Evolutionary conservation across 1,140 invertebrate genomes (phyloP).

Genomic region (Glossosoma conforme): DNA sequence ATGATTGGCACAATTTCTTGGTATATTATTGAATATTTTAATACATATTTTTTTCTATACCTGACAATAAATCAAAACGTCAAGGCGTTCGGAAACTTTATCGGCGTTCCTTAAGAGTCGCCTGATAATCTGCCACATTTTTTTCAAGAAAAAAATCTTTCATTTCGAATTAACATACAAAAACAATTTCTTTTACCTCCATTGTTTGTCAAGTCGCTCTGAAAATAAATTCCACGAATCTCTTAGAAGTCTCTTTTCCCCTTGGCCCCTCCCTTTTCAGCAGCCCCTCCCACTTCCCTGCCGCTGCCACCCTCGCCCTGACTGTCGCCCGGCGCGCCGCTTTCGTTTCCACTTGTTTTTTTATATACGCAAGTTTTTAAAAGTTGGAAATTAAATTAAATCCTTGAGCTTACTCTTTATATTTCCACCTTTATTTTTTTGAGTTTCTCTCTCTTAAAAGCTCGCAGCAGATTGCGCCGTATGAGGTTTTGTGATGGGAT

Average conservation of each 20-base stretch:
- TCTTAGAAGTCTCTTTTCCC: constrained; percentile 16
- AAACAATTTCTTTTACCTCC: constrained; percentile 33
- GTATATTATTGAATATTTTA: no score
- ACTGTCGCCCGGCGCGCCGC: constrained; percentile 21
- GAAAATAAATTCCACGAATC: constrained; percentile 31
- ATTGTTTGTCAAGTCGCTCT: constrained; percentile 31
- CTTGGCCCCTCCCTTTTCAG: not conserved
- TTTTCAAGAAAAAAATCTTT: constrained; percentile 30
- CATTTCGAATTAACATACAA: constrained; percentile 33
- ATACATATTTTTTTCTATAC: constrained; percentile 15
- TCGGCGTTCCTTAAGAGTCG: constrained; percentile 27
- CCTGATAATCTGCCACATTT: constrained; percentile 31
- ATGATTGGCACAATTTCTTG: no score
- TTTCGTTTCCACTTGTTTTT: constrained; percentile 29
- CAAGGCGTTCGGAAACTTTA: constrained; percentile 23
- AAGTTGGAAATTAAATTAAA: constrained; percentile 33
- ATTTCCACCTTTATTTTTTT: constrained; percentile 30
- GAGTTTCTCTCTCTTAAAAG: constrained; percentile 18
- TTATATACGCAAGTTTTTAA: constrained; percentile 31
- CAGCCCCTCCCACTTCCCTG: not conserved
- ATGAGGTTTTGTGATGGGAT: constrained; percentile 27
- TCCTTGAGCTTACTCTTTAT: constrained; percentile 31
- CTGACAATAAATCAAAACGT: constrained; percentile 30
- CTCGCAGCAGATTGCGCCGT: constrained; percentile 20
- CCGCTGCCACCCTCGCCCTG: not conserved